phyloP scores from a whole-genome alignment of 30 jellyfish, hydroid and myxozoan species.

The Hydractinia symbiolongicarpus region DNA sequence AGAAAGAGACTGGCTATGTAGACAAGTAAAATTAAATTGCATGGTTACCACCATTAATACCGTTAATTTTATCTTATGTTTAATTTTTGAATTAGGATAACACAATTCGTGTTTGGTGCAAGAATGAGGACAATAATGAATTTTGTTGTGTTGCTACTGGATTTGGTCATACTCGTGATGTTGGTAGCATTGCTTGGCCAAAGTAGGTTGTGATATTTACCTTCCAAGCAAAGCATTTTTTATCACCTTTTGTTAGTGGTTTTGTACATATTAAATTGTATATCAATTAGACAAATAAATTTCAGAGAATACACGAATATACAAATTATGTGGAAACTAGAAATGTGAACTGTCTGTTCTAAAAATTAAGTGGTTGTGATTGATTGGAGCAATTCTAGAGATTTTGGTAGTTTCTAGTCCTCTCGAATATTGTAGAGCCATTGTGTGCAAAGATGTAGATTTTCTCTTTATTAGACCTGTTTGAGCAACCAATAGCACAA shows the following conservation, averaged over 20 bases:
- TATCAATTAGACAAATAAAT: no score
- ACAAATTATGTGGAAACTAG: no score
- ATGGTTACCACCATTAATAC: background rate
- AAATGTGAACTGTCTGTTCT: no score
- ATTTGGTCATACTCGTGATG: slow-evolving; percentile 70
- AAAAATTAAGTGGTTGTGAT: no score
- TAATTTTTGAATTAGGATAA: slow-evolving; percentile 41
- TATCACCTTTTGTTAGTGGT: background rate
- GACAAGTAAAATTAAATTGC: background rate
- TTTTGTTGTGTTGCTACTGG: slow-evolving; percentile 69
- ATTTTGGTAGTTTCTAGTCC: no score
- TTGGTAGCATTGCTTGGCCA: slow-evolving; percentile 62
- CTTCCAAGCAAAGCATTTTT: background rate
- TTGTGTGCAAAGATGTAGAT: no score
- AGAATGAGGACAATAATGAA: slow-evolving; percentile 25
- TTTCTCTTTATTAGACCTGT: no score
- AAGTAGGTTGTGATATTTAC: slow-evolving; percentile 23
- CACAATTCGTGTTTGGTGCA: slow-evolving; percentile 54
- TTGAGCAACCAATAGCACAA: no score
- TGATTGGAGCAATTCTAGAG: no score
- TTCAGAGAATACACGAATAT: no score
- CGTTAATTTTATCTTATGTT: background rate
- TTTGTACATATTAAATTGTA: background rate
- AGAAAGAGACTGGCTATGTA: no score
- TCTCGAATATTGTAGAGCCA: no score